These are phyloP conservation scores for Tachina lurida DNA, from an alignment of 2,888 invertebrate genomes.

Conservation along the genomic window DNA sequence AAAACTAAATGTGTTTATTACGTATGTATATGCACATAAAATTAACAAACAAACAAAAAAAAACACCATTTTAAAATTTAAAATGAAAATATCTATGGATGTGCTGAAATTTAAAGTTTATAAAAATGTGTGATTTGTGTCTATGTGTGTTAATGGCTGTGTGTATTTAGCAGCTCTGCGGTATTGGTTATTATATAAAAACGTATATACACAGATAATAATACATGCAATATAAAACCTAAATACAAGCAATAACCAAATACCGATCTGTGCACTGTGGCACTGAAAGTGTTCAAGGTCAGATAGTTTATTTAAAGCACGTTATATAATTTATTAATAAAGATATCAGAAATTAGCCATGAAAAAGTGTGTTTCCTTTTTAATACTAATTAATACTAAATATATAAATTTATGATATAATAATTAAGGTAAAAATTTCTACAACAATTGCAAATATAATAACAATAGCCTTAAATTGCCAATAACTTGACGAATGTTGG, in stretches of 20 bases:
- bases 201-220: conserved; percentile 44
- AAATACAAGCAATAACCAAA: conserved; percentile 35
- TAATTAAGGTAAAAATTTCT: too few relatives aligned
- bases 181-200: conserved; percentile 42
- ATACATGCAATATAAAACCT: conserved; percentile 21
- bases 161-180: conserved; percentile 55
- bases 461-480: too few relatives aligned
- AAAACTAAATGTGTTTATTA: conserved; percentile 57
- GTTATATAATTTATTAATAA: too few relatives aligned
- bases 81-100: background rate
- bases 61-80: background rate
- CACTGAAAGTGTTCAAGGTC: background rate
- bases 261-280: conserved; percentile 37
- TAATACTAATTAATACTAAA: too few relatives aligned
- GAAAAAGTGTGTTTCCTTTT: too few relatives aligned
- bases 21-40: background rate
- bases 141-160: conserved; percentile 1
- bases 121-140: conserved; percentile 28
- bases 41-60: conserved; percentile 6
- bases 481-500: too few relatives aligned
- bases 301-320: background rate
- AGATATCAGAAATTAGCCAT: too few relatives aligned
- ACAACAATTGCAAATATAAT: too few relatives aligned
- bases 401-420: too few relatives aligned
- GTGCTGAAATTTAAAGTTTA: conserved; percentile 17